Percentiles rank a stretch among this genome's conserved stretches.
phyloP scores from a whole-genome alignment of 2,113 vertebrate species.

The Orthonyx spaldingii region DNA sequence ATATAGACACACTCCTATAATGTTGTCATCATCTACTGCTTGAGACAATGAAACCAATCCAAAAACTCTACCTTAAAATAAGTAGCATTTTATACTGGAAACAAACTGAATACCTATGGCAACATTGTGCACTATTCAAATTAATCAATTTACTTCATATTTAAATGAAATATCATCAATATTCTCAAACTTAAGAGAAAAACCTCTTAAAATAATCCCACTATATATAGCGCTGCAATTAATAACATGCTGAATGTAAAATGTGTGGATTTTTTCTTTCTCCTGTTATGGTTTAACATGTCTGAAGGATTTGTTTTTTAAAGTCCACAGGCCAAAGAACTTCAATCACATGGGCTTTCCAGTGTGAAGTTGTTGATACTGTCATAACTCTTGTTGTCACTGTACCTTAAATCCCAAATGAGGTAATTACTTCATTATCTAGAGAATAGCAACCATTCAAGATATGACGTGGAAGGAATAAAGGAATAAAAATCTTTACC shows the following conservation, averaged over 20 bases:
- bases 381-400: background rate
- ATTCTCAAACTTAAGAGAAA: background rate
- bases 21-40: background rate
- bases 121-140: background rate
- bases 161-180: background rate
- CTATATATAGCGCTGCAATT: background rate
- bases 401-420: background rate
- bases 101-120: background rate
- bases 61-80: background rate
- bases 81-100: background rate
- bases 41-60: background rate
- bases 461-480: background rate
- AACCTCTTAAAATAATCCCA: background rate
- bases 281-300: background rate
- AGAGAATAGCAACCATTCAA: background rate
- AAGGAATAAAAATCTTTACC: background rate
- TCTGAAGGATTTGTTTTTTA: background rate
- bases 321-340: background rate
- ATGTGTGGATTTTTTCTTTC: background rate
- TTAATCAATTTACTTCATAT: background rate
- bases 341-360: background rate
- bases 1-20: background rate
- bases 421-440: background rate
- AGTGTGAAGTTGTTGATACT: background rate
- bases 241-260: background rate